phyloP scores from a whole-genome alignment of 2,888 invertebrate species.

The Trilocha varians region DNA sequence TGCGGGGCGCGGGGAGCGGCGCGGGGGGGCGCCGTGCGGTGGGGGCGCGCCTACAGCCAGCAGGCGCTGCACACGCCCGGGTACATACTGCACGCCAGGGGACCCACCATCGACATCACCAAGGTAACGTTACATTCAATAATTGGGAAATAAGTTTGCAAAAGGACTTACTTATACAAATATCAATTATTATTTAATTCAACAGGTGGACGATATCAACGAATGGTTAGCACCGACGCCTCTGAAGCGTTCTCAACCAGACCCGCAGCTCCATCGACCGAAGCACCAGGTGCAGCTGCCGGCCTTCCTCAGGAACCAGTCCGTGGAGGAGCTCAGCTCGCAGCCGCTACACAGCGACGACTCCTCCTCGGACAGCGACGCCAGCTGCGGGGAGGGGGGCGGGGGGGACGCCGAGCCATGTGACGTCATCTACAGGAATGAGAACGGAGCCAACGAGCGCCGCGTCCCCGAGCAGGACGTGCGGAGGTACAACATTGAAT shows the following conservation, averaged over 20 bases:
- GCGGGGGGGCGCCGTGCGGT: slow-evolving; percentile 16
- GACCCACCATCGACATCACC: slow-evolving; percentile 49
- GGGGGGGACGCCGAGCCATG: slow-evolving; percentile 30
- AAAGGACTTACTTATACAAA: neutral
- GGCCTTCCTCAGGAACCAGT: slow-evolving; percentile 59
- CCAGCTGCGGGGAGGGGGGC: slow-evolving; percentile 38
- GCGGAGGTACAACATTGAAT: slow-evolving; percentile 43
- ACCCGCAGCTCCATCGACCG: slow-evolving; percentile 28
- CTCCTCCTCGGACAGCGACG: slow-evolving; percentile 37
- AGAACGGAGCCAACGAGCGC: slow-evolving; percentile 19
- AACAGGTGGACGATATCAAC: slow-evolving; percentile 60
- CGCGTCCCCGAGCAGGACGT: slow-evolving; percentile 38
- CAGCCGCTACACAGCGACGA: slow-evolving; percentile 32
- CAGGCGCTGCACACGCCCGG: slow-evolving; percentile 43
- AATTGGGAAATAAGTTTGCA: too few species aligned
- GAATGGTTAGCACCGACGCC: slow-evolving; percentile 58
- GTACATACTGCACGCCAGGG: slow-evolving; percentile 48
- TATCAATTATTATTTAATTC: neutral
- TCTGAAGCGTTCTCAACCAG: slow-evolving; percentile 42
- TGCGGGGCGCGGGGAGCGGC: slow-evolving; percentile 16
- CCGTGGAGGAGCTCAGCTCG: slow-evolving; percentile 51
- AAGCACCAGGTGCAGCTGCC: slow-evolving; percentile 21
- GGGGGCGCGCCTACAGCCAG: slow-evolving; percentile 30
- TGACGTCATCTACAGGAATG: slow-evolving; percentile 26
- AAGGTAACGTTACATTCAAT: slow-evolving; percentile 38